These are phyloP conservation scores for Mohoua ochrocephala DNA, from an alignment of 2,113 vertebrate species.

Conservation along the genomic window DNA sequence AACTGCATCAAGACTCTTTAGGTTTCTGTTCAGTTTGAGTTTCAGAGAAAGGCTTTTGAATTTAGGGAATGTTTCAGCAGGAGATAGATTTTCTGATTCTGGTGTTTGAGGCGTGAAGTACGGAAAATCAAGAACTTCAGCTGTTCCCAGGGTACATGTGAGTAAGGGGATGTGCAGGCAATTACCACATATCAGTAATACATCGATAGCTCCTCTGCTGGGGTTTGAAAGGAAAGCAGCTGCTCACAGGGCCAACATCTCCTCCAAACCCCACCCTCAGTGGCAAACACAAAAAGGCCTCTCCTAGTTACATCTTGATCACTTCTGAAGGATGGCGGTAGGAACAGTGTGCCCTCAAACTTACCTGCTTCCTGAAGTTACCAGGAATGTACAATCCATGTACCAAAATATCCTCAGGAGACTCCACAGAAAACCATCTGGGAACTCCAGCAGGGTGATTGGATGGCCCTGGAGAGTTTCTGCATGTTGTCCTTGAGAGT, in stretches of 20 bases:
- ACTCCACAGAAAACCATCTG: not conserved
- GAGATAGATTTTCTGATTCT: not conserved
- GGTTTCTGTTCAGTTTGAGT: not conserved
- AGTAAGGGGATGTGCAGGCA: not conserved
- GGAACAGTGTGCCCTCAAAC: not conserved
- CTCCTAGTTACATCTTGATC: not conserved
- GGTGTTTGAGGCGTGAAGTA: not conserved
- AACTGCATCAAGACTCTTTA: not conserved
- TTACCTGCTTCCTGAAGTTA: not conserved
- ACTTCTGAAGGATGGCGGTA: not conserved
- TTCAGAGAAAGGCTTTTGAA: not conserved
- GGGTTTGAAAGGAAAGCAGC: not conserved
- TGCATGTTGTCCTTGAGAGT: not conserved
- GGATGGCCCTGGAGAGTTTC: not conserved
- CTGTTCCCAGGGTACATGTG: rapidly evolving
- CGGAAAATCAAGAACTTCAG: not conserved
- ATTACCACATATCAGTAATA: not conserved
- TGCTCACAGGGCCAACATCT: not conserved
- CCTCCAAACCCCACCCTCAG: not conserved
- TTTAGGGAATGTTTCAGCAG: not conserved
- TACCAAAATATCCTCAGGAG: not conserved
- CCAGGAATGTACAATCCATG: not conserved
- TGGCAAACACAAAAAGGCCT: not conserved
- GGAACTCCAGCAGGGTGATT: not conserved
- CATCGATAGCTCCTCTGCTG: rapidly evolving